phyloP scores from a whole-genome alignment of 2,888 invertebrate genomes.

The Andrena dorsata region DNA sequence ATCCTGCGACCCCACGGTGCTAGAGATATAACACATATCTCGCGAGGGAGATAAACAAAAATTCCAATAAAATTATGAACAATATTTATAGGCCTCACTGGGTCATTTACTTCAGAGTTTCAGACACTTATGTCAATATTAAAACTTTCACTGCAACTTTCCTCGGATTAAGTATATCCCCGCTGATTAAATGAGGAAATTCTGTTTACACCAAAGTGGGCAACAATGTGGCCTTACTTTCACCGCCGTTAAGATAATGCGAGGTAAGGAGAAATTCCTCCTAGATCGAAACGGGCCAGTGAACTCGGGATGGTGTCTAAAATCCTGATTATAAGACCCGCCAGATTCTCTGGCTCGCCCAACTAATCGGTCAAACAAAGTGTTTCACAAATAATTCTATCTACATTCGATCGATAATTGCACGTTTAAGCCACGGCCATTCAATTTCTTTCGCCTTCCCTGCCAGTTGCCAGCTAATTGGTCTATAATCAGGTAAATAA shows the following conservation, averaged over 20 bases:
- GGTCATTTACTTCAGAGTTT: not conserved
- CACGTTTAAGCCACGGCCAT: conserved; percentile 36
- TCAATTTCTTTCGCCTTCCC: conserved; percentile 43
- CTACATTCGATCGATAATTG: conserved; percentile 23
- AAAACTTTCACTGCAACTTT: conserved; percentile 43
- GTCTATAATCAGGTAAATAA: conserved; percentile 57
- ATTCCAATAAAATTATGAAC: not conserved
- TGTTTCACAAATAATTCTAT: conserved; percentile 37
- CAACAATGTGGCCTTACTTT: conserved; percentile 58
- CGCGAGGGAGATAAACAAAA: not conserved
- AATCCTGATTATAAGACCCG: conserved; percentile 39
- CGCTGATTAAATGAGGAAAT: conserved; percentile 43
- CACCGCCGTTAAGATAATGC: conserved; percentile 47
- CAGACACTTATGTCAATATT: not conserved
- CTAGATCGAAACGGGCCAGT: conserved; percentile 55
- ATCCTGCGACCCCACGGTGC: not conserved
- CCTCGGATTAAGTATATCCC: conserved; percentile 19
- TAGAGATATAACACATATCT: not conserved
- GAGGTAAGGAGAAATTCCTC: conserved; percentile 51
- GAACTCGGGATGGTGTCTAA: conserved; percentile 50
- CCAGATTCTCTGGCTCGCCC: conserved; percentile 32
- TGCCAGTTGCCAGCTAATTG: conserved; percentile 52
- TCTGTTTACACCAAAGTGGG: conserved; percentile 20
- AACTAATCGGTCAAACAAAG: conserved; percentile 38
- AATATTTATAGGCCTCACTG: not conserved